Evolutionary conservation across 2,113 vertebrate genomes (phyloP).

Genomic region (Gasterosteus aculeatus): DNA sequence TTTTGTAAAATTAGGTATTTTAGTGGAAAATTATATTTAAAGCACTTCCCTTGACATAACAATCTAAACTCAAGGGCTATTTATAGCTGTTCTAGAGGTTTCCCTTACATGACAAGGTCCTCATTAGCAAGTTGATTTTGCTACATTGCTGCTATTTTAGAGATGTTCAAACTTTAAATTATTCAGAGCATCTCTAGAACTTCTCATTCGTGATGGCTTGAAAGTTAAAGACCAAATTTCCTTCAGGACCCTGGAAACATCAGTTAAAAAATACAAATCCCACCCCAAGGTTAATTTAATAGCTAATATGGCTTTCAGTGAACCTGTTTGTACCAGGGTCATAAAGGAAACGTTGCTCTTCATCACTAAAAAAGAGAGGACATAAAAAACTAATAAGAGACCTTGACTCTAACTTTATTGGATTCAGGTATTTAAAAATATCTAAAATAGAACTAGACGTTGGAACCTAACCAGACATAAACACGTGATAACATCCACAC

Average conservation of each 20-base stretch:
- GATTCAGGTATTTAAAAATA: conserved; percentile 14
- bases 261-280: not conserved
- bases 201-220: not conserved
- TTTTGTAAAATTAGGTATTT: not conserved
- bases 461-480: conserved; percentile 3
- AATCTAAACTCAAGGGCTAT: not conserved
- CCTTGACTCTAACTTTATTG: conserved; percentile 15
- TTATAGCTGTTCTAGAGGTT: not conserved
- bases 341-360: not conserved
- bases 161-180: not conserved
- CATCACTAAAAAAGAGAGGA: not conserved
- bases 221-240: not conserved
- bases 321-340: not conserved
- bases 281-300: not conserved
- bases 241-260: not conserved
- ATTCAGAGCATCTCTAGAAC: not conserved
- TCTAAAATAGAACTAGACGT: conserved; percentile 11
- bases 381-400: conserved; percentile 6
- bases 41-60: not conserved
- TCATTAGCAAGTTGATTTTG: not conserved
- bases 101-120: not conserved
- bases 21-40: not conserved
- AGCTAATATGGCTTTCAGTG: not conserved
- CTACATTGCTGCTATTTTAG: not conserved
- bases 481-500: not conserved